Evolutionary conservation across 2,888 invertebrate species (phyloP).

Genomic region (Bhutanitis thaidina): DNA sequence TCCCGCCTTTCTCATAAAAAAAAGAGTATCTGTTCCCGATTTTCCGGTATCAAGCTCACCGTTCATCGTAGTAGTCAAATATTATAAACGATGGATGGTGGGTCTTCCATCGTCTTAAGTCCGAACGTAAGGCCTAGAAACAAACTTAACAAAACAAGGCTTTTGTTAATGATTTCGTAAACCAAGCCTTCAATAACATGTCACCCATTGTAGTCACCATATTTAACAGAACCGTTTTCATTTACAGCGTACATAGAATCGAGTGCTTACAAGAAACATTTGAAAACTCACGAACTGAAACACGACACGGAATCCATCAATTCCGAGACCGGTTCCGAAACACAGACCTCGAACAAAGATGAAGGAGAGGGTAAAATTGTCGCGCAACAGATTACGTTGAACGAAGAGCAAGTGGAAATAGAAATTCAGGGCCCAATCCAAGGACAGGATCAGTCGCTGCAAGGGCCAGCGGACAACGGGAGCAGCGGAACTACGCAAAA

Average conservation of each 20-base stretch:
- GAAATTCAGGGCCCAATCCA: constrained; percentile 20
- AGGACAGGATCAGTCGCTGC: constrained; percentile 23
- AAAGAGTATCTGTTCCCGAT: no score
- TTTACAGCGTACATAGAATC: constrained; percentile 60
- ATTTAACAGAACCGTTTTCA: neutral
- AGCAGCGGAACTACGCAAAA: constrained; percentile 34
- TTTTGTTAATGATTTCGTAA: no score
- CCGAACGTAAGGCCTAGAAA: no score
- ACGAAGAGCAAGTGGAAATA: constrained; percentile 19
- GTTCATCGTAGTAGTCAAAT: no score
- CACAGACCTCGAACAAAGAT: constrained; percentile 13
- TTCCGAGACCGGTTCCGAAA: constrained; percentile 35
- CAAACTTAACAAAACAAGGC: no score
- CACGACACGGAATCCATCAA: constrained; percentile 36
- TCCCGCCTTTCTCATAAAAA: no score
- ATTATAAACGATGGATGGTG: no score
- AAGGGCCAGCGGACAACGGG: constrained; percentile 19
- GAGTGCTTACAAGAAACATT: constrained; percentile 64
- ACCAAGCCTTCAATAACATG: no score
- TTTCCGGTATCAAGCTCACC: no score
- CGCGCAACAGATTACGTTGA: constrained; percentile 27
- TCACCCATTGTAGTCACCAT: no score
- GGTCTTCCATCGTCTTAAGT: no score
- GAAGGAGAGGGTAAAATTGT: constrained; percentile 12
- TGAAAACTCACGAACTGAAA: constrained; percentile 60